These are phyloP conservation scores for Parasteatoda tepidariorum DNA, from an alignment of 1,140 invertebrate genomes.

Conservation along the genomic window DNA sequence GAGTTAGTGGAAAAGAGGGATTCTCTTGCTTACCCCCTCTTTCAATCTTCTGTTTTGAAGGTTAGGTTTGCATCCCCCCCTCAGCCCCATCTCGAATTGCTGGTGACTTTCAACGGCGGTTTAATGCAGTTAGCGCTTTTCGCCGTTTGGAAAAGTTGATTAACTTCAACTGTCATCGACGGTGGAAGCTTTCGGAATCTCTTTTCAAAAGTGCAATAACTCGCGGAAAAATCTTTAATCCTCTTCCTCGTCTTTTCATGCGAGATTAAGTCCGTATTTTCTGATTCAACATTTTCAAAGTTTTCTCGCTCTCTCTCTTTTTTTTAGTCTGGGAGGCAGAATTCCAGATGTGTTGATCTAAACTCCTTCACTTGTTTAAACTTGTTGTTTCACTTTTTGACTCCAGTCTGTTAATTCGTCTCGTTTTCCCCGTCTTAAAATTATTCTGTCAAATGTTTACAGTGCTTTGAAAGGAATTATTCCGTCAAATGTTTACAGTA, in stretches of 20 bases:
- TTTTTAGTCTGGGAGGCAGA: too few relatives aligned
- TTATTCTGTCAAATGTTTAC: too few relatives aligned
- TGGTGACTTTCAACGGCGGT: slow-evolving; percentile 48
- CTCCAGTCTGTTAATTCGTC: too few relatives aligned
- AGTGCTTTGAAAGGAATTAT: too few relatives aligned
- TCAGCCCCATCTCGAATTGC: slow-evolving; percentile 35
- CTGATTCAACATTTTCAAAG: background rate
- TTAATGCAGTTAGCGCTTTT: slow-evolving; percentile 60
- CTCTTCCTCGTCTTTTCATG: slow-evolving; percentile 55
- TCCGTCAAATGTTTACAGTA: too few relatives aligned
- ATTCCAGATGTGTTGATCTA: too few relatives aligned
- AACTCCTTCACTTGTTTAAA: slow-evolving; percentile 12
- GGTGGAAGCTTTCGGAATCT: background rate
- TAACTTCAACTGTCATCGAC: slow-evolving; percentile 56
- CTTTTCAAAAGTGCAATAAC: slow-evolving; percentile 58
- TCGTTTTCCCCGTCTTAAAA: too few relatives aligned
- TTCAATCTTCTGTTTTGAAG: background rate
- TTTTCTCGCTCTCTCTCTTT: background rate
- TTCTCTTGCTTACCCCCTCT: background rate
- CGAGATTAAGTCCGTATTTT: slow-evolving; percentile 54
- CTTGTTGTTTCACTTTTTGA: too few relatives aligned
- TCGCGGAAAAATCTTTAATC: slow-evolving; percentile 49
- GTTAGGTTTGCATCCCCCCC: background rate
- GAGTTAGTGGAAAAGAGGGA: slow-evolving; percentile 32
- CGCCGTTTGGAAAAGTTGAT: slow-evolving; percentile 48